Evolutionary conservation across 1,140 invertebrate species (phyloP), one percentile per base, ranked within the genome.

Genomic region (Phymastichus coffea): DNA sequence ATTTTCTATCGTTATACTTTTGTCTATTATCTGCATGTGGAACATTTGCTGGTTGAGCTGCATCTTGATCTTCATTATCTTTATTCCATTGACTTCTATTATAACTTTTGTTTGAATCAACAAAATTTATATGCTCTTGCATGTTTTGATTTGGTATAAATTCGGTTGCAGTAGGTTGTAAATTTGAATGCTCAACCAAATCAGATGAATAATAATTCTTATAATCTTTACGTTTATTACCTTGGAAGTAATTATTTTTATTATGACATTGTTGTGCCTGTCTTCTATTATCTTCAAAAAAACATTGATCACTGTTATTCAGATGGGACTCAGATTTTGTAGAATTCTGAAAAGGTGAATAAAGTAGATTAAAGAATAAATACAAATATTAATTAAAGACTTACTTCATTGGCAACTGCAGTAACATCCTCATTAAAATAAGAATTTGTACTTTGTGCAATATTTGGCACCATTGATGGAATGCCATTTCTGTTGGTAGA

Each of bases 81-180:
- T 41, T 57, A 20, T 55, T 59, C 8, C 4, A 15, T 35, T 22
- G 14, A 49, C 46, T 15, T 41, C 8, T 23, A 26, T 14, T 65
- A 12, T 7, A 2, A 15, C 54, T 46, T 17, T 44, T 47, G 22
- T 38, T 52, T 7, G 30, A 6, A 47, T 60, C 47, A 19, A 26
- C n/a, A 26, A 20, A 41, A 20, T 4, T 43, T 14, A 17, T 20
- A 10, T 8, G 48, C 10, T 56, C 46, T n/a, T 17, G 40, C 4
- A 33, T 43, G 2, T 48, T 53, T 38, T 44, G 14, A 8, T 66
- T 63, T 6, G 70, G 68, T n/a, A 70, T 49, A 49, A 76, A 76
- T 61, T 76, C 74, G 28, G 49, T 66, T 9, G 73, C 73, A 12
- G 59, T 70, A 1, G 63, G 65, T 20, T 75, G 71, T 22, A 76